Base-by-base conservation (phyloP, 2,113 vertebrate genomes). In the Gallinago media region DNA sequence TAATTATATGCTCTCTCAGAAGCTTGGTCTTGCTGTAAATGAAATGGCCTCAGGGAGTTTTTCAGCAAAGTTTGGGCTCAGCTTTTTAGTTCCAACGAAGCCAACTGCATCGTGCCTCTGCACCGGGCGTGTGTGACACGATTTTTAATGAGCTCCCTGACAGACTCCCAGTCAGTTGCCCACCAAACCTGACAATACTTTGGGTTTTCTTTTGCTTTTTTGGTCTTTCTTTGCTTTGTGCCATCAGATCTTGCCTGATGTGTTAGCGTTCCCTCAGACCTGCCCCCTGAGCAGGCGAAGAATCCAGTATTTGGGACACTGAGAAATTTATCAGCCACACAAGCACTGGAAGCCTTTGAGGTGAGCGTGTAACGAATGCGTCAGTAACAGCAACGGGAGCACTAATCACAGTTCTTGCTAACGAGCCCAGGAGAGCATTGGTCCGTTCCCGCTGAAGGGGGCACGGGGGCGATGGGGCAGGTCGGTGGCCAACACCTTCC, bases 1-100 rank as follows among this genome's bases (percentile, higher is more conserved):
- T 97, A 97, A 97, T 97, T 96, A 95, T 95, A 95, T 90, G 95
- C 89, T 96, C 89, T 96, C 83, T 95, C 94, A 84, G 83, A 97
- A 81, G 42, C 91, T 91, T 66, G 70, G 85, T 76, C 91, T 97
- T 94, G 96, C 96, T 93, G 95, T 92, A 97, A 92, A 96, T 86
- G 86, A 94, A 97, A 96, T 93, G 88, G 95, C 96, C 94, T 89
- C 77, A 93, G 94, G 97, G 94, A 92, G 66, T 88, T 97, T 98
- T 95, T 78, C 94, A 94, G 96, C 73, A 94, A 92, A 75, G 70
- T 96, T 87, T 92, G 79, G 88, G 73, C 94, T 95, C 83, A 79
- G 89, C 31, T 42, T 95, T 96, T 94, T 78, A 27, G 44, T 77
- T 75, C 42, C 76, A 91, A 80, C 61, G 88, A 87, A 94, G 84